Evolutionary conservation across 2,888 invertebrate species (phyloP).

Genomic region (Eulithis testata): DNA sequence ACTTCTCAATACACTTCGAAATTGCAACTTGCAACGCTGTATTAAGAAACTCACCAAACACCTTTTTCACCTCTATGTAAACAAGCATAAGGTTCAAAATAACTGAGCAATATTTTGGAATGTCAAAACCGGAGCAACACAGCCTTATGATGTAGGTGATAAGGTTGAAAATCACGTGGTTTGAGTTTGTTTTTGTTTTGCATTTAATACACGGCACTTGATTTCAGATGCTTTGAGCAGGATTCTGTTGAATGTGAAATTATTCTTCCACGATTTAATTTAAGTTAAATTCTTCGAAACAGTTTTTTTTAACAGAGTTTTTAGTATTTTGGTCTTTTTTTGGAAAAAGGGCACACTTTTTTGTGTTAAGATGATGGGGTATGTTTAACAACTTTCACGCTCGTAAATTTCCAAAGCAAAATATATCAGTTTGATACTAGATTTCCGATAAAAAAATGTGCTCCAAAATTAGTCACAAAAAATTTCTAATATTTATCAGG

Average conservation of each 20-base stretch:
- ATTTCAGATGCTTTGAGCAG: constrained; percentile 21
- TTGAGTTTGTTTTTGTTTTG: constrained; percentile 8
- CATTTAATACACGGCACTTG: constrained; percentile 23
- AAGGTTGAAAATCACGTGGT: constrained; percentile 8
- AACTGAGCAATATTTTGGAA: background rate
- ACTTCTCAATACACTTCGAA: constrained; percentile 38
- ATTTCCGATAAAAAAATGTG: too few relatives aligned
- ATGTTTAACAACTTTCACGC: too few relatives aligned
- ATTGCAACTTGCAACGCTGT: constrained; percentile 41
- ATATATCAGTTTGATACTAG: too few relatives aligned
- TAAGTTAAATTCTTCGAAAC: too few relatives aligned
- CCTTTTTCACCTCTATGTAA: constrained; percentile 1
- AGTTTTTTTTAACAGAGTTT: too few relatives aligned
- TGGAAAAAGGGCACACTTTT: too few relatives aligned
- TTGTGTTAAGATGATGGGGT: too few relatives aligned
- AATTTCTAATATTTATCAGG: too few relatives aligned
- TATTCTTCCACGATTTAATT: background rate
- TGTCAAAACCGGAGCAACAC: background rate
- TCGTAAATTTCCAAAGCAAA: too few relatives aligned
- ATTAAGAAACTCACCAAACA: constrained; percentile 17
- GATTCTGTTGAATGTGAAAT: constrained; percentile 10
- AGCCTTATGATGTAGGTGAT: background rate
- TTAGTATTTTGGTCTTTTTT: too few relatives aligned
- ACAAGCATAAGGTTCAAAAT: background rate
- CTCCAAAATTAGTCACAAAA: too few relatives aligned